Evolutionary conservation across 2,113 vertebrate species (phyloP).

Genomic region (Malurus alboscapulatus): DNA sequence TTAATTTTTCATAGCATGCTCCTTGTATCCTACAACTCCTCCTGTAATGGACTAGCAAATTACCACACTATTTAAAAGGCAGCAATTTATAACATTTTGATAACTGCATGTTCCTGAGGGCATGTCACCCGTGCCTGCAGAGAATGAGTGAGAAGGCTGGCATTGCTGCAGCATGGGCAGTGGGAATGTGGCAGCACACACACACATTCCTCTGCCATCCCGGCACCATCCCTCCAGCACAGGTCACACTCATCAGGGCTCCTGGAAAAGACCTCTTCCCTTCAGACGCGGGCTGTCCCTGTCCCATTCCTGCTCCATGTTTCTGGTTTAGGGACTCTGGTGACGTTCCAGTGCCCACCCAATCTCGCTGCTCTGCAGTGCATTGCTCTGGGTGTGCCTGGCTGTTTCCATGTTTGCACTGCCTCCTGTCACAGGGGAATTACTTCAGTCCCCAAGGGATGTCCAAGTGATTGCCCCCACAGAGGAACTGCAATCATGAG

Average conservation of each 20-base stretch:
- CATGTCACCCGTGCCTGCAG: background rate
- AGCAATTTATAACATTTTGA: slow-evolving; percentile 31
- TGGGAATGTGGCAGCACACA: accelerated
- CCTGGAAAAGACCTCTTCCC: background rate
- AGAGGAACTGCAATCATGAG: background rate
- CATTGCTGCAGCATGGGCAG: background rate
- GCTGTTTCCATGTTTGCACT: background rate
- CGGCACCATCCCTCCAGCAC: accelerated
- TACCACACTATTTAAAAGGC: slow-evolving; percentile 31
- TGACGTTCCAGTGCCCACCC: background rate
- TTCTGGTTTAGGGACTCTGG: background rate
- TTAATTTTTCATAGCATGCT: background rate
- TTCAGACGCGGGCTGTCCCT: background rate
- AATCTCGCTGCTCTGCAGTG: background rate
- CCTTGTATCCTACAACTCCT: background rate
- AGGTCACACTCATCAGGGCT: background rate
- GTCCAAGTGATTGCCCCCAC: background rate
- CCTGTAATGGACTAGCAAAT: slow-evolving; percentile 45
- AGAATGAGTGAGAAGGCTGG: background rate
- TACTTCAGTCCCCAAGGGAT: background rate
- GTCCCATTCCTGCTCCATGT: background rate
- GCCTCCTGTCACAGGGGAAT: background rate
- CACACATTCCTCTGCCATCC: background rate
- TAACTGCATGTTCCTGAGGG: background rate
- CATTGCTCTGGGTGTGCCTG: background rate